Conservation (phyloP, 2,797 vertebrate species). For the Leptatherina wallacei region DNA sequence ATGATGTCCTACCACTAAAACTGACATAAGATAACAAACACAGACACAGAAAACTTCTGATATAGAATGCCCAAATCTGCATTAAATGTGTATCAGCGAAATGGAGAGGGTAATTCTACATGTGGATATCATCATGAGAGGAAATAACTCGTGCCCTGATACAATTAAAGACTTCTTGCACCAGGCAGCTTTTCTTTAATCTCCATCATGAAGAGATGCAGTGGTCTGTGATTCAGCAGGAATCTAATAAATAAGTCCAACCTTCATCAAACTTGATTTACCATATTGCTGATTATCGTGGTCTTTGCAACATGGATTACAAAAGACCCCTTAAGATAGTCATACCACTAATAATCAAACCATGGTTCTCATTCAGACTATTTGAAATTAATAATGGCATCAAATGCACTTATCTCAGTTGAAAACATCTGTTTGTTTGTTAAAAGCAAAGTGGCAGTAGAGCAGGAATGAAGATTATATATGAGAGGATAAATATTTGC, state of each 20-base stretch:
- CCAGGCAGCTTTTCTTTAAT: background rate
- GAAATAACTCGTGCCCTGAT: background rate
- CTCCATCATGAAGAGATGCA: background rate
- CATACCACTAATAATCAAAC: too few species aligned
- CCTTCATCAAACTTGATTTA: too few species aligned
- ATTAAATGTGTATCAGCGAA: background rate
- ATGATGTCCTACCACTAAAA: background rate
- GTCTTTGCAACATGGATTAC: too few species aligned
- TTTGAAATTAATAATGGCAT: background rate
- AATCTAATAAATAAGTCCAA: background rate
- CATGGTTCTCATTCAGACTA: too few species aligned
- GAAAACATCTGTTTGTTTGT: too few species aligned
- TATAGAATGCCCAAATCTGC: background rate
- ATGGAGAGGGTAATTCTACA: background rate
- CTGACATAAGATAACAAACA: background rate
- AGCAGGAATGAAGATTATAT: too few species aligned
- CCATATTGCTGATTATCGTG: too few species aligned
- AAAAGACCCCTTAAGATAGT: too few species aligned
- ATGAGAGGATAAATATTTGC: background rate
- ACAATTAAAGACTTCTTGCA: background rate
- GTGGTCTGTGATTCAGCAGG: background rate
- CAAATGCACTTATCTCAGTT: too few species aligned
- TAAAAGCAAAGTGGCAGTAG: background rate
- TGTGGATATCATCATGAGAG: background rate
- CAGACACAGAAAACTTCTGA: too few species aligned